Evolutionary conservation across 1,140 invertebrate genomes (phyloP), one percentile per base, ranked within the genome.

Genomic region (Condylostylus longicornis): DNA sequence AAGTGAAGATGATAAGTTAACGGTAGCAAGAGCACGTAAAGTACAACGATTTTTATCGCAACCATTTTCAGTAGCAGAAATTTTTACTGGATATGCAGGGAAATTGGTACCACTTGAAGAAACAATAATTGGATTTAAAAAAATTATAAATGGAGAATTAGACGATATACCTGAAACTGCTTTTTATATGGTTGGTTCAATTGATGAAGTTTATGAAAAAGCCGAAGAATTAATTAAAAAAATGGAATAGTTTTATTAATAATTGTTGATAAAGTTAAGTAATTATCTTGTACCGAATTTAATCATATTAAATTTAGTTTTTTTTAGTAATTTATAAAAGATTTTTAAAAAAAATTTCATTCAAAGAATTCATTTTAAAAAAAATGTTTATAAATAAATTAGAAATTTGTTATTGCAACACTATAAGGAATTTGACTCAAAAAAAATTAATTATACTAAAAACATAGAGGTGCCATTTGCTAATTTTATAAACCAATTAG

Each of bases 181-280:
- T 4, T 88, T 88, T 62, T 88, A 85, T 64, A 87, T 88, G 83
- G 80, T 85, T 14, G 83, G 83, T 12, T 70, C 72, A 35, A 76
- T 83, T 40, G 79, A 84, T 44, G 83, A 88, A 49, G 82, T 82
- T 1, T 56, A 74, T 32, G 68, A 69, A 27, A 87, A 86, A 61
- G 79, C 84, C 12, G 75, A 76, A 49, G 68, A 70, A 41, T 56
- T 83, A 25, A 79, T 79, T 6, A 57, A 67, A 67, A 19, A 27
- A 8, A 28, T 27, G 12, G 20, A 37, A 35, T 9, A 25, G 23
- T 25, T 25, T 25, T 25, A n/a, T n/a, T n/a, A n/a, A n/a, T n/a
- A n/a, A n/a, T n/a, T n/a, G n/a, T n/a, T n/a, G n/a, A n/a, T n/a
- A n/a, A n/a, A n/a, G n/a, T n/a, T n/a, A n/a, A n/a, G n/a, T n/a